Evolutionary conservation across 2,797 vertebrate genomes (phyloP).

Genomic region (Hippopotamyrus pictus): DNA sequence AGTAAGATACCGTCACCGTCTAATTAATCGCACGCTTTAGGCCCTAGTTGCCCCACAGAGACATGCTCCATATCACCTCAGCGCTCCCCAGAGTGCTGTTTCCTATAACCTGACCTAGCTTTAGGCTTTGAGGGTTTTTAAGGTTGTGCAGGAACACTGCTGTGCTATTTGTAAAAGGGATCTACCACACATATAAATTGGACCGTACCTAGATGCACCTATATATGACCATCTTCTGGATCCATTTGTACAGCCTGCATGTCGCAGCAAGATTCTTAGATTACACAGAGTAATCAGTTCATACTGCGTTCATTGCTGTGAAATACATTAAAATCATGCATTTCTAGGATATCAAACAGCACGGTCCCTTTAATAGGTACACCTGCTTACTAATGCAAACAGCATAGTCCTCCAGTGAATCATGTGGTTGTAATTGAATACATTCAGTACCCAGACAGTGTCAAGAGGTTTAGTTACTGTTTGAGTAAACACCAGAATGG

Average conservation of each 20-base stretch:
- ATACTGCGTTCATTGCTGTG: background rate
- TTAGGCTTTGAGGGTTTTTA: background rate
- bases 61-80: background rate
- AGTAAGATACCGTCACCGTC: background rate
- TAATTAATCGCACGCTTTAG: background rate
- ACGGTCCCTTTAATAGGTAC: background rate
- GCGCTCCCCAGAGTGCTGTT: background rate
- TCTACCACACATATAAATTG: background rate
- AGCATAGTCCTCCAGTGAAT: background rate
- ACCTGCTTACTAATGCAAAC: background rate
- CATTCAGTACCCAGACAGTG: background rate
- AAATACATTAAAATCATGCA: background rate
- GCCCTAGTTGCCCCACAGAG: background rate
- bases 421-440: background rate
- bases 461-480: background rate
- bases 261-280: background rate
- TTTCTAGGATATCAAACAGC: background rate
- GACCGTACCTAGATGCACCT: background rate
- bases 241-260: background rate
- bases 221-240: background rate
- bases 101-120: background rate
- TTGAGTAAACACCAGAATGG: background rate
- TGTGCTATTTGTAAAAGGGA: background rate
- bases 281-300: background rate
- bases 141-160: background rate